Evolutionary conservation across 2,797 vertebrate species (phyloP), one percentile per base, ranked within the genome.

Genomic region (Chelmon rostratus): DNA sequence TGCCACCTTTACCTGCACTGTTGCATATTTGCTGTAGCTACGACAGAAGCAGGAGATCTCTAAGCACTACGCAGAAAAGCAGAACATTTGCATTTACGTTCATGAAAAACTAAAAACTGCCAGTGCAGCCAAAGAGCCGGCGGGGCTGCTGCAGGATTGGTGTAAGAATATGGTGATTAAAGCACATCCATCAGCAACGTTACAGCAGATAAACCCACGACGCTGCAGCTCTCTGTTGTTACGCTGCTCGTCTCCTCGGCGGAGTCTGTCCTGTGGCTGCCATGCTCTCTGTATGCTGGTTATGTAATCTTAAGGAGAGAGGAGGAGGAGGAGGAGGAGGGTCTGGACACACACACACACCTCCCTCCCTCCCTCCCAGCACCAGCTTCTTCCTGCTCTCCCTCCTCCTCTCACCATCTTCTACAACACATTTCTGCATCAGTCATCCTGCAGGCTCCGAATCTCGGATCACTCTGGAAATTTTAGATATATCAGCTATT

Each of bases 231-330:
- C 38, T 52, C 52, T 67, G 50, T 38, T 25, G 58, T 53, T 19
- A 7, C 7, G n/a, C 67, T 67, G 44, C 75, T 74, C 56, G 2
- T 77, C 71, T 67, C n/a, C 62, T 54, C 76, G n/a, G 68, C 66
- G 58, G 52, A 73, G 54, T 57, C 50, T 52, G 62, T 63, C 23
- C 64, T 59, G 78, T 70, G 64, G 28, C 84, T 46, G 81, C 83
- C 68, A 68, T 78, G 35, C 75, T 86, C 69, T 79, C 78, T 76
- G 54, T 40, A 23, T 40, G 70, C 66, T 57, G 54, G 56, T 90
- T 92, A 92, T 87, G 83, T 86, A 89, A 92, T 78, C 21, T 76
- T 47, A 70, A 12, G 67, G 65, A 76, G 63, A 49, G 46, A 59
- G 49, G 65, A 65, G 63, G 47, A 28, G 37, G 70, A 52, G n/a